Conservation (phyloP, 2,888 invertebrate species). For the Gastrophysa polygoni region DNA sequence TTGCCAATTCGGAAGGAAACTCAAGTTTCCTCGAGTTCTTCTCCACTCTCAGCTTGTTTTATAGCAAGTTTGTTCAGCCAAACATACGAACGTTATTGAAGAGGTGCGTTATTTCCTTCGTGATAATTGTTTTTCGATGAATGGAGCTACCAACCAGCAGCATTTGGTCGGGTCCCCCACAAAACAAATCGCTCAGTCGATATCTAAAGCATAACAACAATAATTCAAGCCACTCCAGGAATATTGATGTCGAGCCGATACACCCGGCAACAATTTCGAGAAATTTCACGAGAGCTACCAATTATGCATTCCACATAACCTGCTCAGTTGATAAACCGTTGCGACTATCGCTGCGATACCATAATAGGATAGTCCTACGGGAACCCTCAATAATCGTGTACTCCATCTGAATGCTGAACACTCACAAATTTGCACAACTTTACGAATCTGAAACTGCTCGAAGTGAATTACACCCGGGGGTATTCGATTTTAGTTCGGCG, state of each 20-base stretch:
- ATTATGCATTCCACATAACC: slow-evolving; percentile 21
- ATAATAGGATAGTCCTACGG: slow-evolving; percentile 17
- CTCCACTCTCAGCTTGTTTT: too few species aligned
- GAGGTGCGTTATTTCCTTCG: too few species aligned
- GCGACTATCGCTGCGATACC: slow-evolving; percentile 12
- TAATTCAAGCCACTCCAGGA: not conserved
- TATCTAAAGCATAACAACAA: not conserved
- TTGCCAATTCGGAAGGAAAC: too few species aligned
- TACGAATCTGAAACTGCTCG: slow-evolving; percentile 31
- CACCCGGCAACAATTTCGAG: slow-evolving; percentile 12
- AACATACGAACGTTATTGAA: too few species aligned
- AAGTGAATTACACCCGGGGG: slow-evolving; percentile 26
- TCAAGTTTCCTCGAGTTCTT: too few species aligned
- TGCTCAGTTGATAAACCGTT: slow-evolving; percentile 14
- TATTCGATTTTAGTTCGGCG: slow-evolving; percentile 5
- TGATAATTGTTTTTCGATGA: too few species aligned
- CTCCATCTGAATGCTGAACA: slow-evolving; percentile 20
- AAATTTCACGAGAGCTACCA: slow-evolving; percentile 12
- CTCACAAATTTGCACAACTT: slow-evolving; percentile 26
- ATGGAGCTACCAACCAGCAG: not conserved
- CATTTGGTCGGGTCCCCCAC: not conserved
- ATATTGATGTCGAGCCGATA: slow-evolving; percentile 6
- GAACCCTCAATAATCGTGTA: slow-evolving; percentile 13
- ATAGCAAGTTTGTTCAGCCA: too few species aligned
- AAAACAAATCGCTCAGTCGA: not conserved